These are phyloP conservation scores for Poecilia gillii DNA, from an alignment of 2,797 vertebrate genomes.

Conservation along the genomic window DNA sequence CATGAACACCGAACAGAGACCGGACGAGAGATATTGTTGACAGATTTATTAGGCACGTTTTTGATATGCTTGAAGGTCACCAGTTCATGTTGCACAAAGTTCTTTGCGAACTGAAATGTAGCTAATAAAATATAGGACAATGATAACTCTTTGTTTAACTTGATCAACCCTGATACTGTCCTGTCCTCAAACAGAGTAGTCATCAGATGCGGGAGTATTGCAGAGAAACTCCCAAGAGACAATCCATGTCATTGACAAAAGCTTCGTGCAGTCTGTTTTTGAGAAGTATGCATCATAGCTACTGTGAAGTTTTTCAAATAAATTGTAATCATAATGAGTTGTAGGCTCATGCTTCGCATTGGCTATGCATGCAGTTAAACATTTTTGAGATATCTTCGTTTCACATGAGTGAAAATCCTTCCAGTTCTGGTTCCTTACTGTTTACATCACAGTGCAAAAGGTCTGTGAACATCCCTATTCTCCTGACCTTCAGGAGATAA, in stretches of 20 bases:
- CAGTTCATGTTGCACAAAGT: not conserved
- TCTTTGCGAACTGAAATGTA: not conserved
- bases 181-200: not conserved
- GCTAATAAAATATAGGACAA: not conserved
- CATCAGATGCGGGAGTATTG: not conserved
- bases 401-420: not conserved
- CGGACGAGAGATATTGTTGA: not conserved
- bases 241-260: not conserved
- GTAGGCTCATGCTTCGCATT: not conserved
- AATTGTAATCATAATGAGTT: not conserved
- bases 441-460: not conserved
- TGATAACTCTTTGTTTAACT: not conserved
- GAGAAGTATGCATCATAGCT: not conserved
- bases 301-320: not conserved
- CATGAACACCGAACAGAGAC: not conserved
- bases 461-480: not conserved
- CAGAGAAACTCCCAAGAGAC: not conserved
- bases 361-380: not conserved
- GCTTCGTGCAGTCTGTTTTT: not conserved
- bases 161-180: too few relatives aligned
- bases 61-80: not conserved
- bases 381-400: not conserved
- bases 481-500: not conserved
- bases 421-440: not conserved
- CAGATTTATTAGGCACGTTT: not conserved